These are phyloP conservation scores for Oedothorax gibbosus DNA, from an alignment of 1,140 invertebrate species.

Conservation along the genomic window DNA sequence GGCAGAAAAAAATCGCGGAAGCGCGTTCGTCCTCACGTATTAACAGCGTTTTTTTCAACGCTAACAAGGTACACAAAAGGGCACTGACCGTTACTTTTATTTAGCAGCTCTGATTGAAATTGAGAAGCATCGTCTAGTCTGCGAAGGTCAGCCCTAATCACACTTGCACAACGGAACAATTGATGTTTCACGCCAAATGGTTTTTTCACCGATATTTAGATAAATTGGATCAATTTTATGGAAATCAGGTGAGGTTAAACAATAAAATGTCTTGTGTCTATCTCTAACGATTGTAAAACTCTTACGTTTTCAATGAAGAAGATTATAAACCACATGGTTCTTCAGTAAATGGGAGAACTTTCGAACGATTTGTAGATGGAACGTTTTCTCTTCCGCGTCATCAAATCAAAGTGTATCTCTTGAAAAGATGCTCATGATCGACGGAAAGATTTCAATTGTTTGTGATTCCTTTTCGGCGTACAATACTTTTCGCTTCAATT, in stretches of 20 bases:
- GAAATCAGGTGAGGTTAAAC: constrained; percentile 8
- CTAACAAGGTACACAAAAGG: neutral
- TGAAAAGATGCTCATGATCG: too few species aligned
- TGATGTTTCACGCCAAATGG: neutral
- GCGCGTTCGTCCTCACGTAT: neutral
- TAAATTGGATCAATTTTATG: constrained; percentile 27
- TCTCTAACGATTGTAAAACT: too few species aligned
- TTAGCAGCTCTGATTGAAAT: neutral
- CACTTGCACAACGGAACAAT: neutral
- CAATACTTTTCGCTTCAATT: neutral
- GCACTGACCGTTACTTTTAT: constrained; percentile 15
- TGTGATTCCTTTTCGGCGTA: too few species aligned
- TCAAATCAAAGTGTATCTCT: too few species aligned
- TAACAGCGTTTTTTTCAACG: constrained; percentile 1
- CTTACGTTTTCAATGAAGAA: too few species aligned
- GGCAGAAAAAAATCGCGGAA: neutral
- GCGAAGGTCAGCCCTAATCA: too few species aligned
- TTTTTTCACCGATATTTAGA: constrained; percentile 1
- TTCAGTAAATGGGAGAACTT: too few species aligned
- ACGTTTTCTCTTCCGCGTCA: too few species aligned
- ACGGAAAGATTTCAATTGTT: too few species aligned
- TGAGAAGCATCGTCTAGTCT: too few species aligned
- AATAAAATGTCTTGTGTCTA: neutral
- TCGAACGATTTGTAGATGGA: too few species aligned
- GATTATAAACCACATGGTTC: too few species aligned